A percentile compares a stretch with the other conserved stretches of the same genome.
Conservation (phyloP, 2,113 vertebrate genomes). For the Eira barbara region DNA sequence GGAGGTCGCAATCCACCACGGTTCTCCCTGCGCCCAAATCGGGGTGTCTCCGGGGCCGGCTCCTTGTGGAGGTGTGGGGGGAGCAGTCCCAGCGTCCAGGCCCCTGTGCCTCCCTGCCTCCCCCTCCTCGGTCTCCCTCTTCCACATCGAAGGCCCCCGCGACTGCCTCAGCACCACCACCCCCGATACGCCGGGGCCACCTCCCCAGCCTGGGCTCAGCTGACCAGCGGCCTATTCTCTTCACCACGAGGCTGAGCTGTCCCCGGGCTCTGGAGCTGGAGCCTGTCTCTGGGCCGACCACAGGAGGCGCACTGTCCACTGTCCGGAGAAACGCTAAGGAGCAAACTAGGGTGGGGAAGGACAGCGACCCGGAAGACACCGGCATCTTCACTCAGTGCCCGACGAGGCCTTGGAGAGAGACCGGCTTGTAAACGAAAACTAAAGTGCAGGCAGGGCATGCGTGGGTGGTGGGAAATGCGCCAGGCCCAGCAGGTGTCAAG, state of each 20-base stretch:
- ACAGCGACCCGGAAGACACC: not conserved
- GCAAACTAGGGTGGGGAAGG: not conserved
- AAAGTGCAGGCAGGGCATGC: no score
- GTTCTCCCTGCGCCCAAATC: not conserved
- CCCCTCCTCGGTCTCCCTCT: not conserved
- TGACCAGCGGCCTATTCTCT: not conserved
- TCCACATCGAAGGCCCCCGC: not conserved
- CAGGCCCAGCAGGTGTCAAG: not conserved
- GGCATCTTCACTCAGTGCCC: no score
- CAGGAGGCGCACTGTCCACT: no score
- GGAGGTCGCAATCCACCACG: not conserved
- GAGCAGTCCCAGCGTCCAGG: not conserved
- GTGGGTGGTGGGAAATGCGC: not conserved
- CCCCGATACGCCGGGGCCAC: fast-evolving
- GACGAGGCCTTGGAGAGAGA: not conserved
- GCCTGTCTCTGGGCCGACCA: fast-evolving
- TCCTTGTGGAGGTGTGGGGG: not conserved
- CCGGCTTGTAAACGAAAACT: no score
- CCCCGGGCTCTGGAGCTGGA: not conserved
- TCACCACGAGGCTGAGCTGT: no score
- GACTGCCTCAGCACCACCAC: not conserved
- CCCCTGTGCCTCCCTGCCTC: not conserved
- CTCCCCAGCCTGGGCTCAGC: not conserved
- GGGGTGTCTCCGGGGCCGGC: not conserved
- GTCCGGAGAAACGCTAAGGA: fast-evolving